Base-by-base conservation (phyloP, 1,140 invertebrate species). In the Halictus rubicundus region DNA sequence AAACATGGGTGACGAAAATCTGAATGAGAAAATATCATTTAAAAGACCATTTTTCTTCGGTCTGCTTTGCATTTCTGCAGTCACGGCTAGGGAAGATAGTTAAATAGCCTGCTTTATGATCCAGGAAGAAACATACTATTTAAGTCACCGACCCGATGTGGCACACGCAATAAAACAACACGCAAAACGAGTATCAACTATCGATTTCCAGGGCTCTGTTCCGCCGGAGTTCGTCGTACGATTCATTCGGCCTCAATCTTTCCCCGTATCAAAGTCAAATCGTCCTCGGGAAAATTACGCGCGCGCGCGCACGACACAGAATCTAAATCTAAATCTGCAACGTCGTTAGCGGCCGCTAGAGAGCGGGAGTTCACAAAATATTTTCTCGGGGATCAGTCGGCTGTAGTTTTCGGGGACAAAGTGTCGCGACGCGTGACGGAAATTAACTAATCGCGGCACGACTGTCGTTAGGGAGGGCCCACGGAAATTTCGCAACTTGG, bases 401-500 rank as follows among this genome's bases (percentile, higher is more conserved):
- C 9, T 14, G 5, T 46, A 21, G 49, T 52, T 16, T 27, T 10
- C 12, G 10, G 1, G 32, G 21, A 27, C 23, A 3, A 5, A 72
- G 25, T 9, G 25, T 19, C 9, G 4, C 39, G 25, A n/a, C 14
- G 59, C 27, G 14, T 27, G 27, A 7, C 25, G 61, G 46, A 74
- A 64, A 65, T 54, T 23, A 73, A 61, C 39, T 27, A 64, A 65
- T 37, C 21, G 23, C 71, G 39, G 14, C 39, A 1, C 10, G 12
- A 39, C 54, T 63, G 60, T 63, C 60, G 60, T 63, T 23, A 74
- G 21, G 7, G n/a, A 16, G 16, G 12, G 9, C 7, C 37, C 10
- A 32, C n/a, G 37, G 63, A 57, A 75, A 66, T 75, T 54, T 75
- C 32, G 27, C 8, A 54, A 66, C n/a, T 75, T 66, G n/a, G 16